Evolutionary conservation across 2,888 invertebrate genomes (phyloP).

Genomic region (Panzeria rudis): DNA sequence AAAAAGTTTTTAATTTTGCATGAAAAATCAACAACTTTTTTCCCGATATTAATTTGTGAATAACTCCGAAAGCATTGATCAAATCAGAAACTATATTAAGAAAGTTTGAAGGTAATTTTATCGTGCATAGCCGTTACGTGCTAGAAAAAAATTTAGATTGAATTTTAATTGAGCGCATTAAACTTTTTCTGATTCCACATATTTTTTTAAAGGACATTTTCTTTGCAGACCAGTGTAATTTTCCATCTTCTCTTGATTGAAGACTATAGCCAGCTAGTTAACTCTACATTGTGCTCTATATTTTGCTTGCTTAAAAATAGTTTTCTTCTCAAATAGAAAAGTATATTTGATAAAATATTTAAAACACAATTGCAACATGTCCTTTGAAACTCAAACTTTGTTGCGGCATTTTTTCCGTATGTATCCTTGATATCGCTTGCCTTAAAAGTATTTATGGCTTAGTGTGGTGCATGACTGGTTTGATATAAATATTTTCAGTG

Average conservation of each 20-base stretch:
- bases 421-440: neutral
- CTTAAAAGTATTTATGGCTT: constrained; percentile 8
- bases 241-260: neutral
- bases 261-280: neutral
- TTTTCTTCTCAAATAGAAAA: neutral
- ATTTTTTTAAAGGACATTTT: too few relatives aligned
- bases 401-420: neutral
- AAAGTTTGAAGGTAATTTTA: too few relatives aligned
- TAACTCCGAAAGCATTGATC: too few relatives aligned
- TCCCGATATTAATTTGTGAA: too few relatives aligned
- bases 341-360: neutral
- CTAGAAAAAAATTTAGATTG: too few relatives aligned
- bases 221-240: too few relatives aligned
- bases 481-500: constrained; percentile 13
- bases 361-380: neutral
- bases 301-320: neutral
- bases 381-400: neutral
- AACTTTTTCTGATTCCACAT: too few relatives aligned
- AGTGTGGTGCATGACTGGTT: neutral
- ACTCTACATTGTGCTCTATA: neutral
- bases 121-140: too few relatives aligned
- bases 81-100: too few relatives aligned
- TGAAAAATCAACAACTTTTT: too few relatives aligned
- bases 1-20: too few relatives aligned
- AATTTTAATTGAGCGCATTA: too few relatives aligned